phyloP scores from a whole-genome alignment of 2,888 invertebrate genomes.

The Drosophila histrio region DNA sequence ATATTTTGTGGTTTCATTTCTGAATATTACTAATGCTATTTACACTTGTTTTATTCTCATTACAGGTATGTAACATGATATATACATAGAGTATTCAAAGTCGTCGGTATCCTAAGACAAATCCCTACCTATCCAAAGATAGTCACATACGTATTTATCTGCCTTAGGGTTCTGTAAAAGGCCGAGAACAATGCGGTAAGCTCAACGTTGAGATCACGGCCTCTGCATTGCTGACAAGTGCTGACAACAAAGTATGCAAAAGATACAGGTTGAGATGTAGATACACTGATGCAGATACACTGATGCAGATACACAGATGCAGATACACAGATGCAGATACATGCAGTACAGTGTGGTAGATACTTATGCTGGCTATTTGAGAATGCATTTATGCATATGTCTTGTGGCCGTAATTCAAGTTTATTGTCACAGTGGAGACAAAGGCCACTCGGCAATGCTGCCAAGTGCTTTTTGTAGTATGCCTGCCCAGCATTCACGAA shows the following conservation, averaged over 20 bases:
- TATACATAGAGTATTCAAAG: slow-evolving; percentile 1
- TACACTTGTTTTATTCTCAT: slow-evolving; percentile 5
- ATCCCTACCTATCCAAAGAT: not conserved
- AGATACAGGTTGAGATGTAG: slow-evolving; percentile 13
- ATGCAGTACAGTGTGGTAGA: slow-evolving; percentile 6
- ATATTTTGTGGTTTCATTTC: too few species aligned
- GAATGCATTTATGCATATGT: slow-evolving; percentile 51
- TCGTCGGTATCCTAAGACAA: not conserved
- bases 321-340: slow-evolving; percentile 5
- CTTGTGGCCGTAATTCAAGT: slow-evolving; percentile 67
- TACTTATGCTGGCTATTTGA: slow-evolving; percentile 24
- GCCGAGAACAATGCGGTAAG: slow-evolving; percentile 49
- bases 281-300: slow-evolving; percentile 14
- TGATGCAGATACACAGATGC: slow-evolving; percentile 1
- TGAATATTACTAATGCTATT: not conserved
- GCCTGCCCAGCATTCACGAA: slow-evolving; percentile 12
- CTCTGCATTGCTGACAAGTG: slow-evolving; percentile 41
- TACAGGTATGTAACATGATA: slow-evolving; percentile 54
- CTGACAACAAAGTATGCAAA: slow-evolving; percentile 13
- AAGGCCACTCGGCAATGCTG: slow-evolving; percentile 31
- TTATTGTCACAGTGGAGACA: slow-evolving; percentile 64
- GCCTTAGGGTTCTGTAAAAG: not conserved
- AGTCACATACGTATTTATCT: not conserved
- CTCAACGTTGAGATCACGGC: slow-evolving; percentile 41
- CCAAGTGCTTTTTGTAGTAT: slow-evolving; percentile 30